These are phyloP conservation scores for Dryococelus australis DNA, from an alignment of 2,888 invertebrate genomes.

Conservation along the genomic window DNA sequence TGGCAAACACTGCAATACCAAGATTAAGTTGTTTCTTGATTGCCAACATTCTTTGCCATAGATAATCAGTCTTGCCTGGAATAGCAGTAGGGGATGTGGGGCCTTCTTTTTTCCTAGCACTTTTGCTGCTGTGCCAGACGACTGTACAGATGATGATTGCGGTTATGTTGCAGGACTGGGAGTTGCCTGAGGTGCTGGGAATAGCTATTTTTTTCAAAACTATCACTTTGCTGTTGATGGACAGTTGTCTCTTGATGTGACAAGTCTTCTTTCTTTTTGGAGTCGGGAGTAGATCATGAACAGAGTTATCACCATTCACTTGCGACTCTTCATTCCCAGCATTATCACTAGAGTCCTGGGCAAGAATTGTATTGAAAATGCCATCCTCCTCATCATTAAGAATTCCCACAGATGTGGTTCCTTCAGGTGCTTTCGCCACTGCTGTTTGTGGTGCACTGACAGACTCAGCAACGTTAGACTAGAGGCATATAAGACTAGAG, in stretches of 20 bases:
- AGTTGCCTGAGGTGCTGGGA: neutral
- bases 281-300: neutral
- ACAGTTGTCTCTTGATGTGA: neutral
- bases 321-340: neutral
- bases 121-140: neutral
- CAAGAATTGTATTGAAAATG: neutral
- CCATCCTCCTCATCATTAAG: conserved; percentile 6
- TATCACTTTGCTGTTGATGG: conserved; percentile 13
- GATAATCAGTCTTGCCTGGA: neutral
- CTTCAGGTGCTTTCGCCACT: neutral
- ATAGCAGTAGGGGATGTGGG: neutral
- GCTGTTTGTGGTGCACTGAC: neutral
- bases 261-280: neutral
- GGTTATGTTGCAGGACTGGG: neutral
- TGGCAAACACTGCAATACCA: conserved; percentile 30
- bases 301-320: neutral
- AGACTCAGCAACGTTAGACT: neutral
- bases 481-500: neutral
- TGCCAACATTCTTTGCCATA: conserved; percentile 1
- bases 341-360: conserved; percentile 13
- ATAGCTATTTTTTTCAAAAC: neutral
- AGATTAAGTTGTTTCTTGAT: no score
- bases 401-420: neutral
- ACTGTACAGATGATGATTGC: neutral
- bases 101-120: neutral